Percentiles rank a stretch among this genome's conserved stretches.
phyloP scores from a whole-genome alignment of 2,888 invertebrate genomes.

The Pemphredon lugubris region DNA sequence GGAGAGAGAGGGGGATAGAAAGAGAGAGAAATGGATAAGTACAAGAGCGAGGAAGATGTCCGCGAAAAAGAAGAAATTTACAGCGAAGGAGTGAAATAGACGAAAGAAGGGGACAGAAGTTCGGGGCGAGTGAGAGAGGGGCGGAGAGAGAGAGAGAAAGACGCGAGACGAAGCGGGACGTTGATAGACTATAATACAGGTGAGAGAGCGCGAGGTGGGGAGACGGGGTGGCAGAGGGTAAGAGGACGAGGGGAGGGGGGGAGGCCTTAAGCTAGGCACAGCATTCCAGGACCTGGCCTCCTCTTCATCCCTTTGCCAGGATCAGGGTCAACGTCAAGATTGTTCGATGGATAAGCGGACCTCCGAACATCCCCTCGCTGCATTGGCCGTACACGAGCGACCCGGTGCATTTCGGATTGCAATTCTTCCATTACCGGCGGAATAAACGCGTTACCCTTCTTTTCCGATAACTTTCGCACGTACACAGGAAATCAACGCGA shows the following conservation, averaged over 20 bases:
- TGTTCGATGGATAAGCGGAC: slow-evolving; percentile 46
- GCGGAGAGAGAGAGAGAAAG: slow-evolving; percentile 20
- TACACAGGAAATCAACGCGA: too few species aligned
- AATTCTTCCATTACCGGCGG: not conserved
- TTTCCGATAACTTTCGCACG: too few species aligned
- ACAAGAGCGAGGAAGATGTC: not conserved
- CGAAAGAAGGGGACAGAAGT: slow-evolving; percentile 12
- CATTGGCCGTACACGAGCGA: slow-evolving; percentile 24
- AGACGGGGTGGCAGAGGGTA: slow-evolving; percentile 15
- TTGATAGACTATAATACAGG: not conserved
- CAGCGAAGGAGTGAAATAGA: not conserved
- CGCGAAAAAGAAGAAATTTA: not conserved
- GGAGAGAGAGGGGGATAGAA: slow-evolving; percentile 7
- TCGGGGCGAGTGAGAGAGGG: slow-evolving; percentile 18
- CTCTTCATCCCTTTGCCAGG: slow-evolving; percentile 66
- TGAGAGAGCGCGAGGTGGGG: slow-evolving; percentile 9
- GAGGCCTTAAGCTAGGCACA: slow-evolving; percentile 61
- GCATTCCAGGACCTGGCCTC: slow-evolving; percentile 69
- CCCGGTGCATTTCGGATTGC: slow-evolving; percentile 58
- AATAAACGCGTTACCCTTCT: too few species aligned
- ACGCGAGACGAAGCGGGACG: slow-evolving; percentile 1
- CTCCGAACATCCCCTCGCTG: slow-evolving; percentile 39
- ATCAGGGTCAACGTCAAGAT: slow-evolving; percentile 59
- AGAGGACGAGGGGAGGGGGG: slow-evolving; percentile 11
- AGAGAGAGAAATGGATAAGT: slow-evolving; percentile 3